phyloP scores from a whole-genome alignment of 64 coral and sea anemone species.

The Montipora capricornis region DNA sequence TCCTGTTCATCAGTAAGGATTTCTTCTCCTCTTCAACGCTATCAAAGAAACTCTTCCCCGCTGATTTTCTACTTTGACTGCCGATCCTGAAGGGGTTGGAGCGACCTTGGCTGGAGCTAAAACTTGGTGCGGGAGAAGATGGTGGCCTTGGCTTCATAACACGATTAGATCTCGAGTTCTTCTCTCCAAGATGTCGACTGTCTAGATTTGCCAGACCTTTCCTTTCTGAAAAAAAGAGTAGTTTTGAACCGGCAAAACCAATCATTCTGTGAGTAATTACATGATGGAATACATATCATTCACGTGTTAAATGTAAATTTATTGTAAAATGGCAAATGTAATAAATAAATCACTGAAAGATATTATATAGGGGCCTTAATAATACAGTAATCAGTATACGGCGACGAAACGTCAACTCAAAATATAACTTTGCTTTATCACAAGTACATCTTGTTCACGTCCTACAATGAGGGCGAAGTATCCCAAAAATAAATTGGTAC shows the following conservation, averaged over 20 bases:
- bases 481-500: too few species aligned
- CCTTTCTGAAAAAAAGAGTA: background rate
- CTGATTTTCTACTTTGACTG: constrained; percentile 52
- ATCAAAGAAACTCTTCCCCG: constrained; percentile 89
- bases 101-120: constrained; percentile 74
- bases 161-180: background rate
- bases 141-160: background rate
- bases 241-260: background rate
- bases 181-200: background rate
- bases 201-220: constrained; percentile 37
- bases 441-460: too few species aligned
- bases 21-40: constrained; percentile 92
- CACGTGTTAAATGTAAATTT: too few species aligned
- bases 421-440: too few species aligned
- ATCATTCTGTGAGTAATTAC: too few species aligned
- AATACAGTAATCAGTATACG: too few species aligned
- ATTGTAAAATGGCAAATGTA: too few species aligned
- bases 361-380: too few species aligned
- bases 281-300: too few species aligned
- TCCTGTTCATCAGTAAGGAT: constrained; percentile 38
- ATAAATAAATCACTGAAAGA: too few species aligned
- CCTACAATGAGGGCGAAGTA: too few species aligned
- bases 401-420: too few species aligned
- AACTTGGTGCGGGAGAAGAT: background rate
- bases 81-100: constrained; percentile 87